A percentile compares a stretch with the other conserved stretches of the same genome.
Evolutionary conservation across 1,140 invertebrate genomes (phyloP).

Genomic region (Drosophila kikkawai): DNA sequence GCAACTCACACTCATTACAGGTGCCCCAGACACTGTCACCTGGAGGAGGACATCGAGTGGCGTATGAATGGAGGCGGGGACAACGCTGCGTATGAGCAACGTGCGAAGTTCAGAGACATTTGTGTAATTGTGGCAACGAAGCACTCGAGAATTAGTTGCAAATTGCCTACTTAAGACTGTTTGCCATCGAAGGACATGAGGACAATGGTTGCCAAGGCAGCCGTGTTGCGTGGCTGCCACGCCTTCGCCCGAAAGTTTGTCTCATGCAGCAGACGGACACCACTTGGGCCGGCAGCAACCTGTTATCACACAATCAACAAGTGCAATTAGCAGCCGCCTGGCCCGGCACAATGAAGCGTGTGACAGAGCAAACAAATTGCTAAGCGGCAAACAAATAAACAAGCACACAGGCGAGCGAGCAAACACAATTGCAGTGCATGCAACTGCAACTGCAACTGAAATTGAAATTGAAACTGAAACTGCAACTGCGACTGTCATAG

Average conservation of each 20-base stretch:
- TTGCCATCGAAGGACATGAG: constrained; percentile 66
- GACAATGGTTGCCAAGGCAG: constrained; percentile 41
- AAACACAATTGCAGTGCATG: constrained; percentile 45
- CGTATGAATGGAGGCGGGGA: constrained; percentile 7
- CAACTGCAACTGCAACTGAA: constrained; percentile 21
- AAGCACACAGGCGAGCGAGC: constrained; percentile 33
- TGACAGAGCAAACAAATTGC: constrained; percentile 82
- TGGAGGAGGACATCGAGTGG: constrained; percentile 48
- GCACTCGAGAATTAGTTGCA: constrained; percentile 81
- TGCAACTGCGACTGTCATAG: constrained; percentile 3
- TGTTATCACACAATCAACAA: constrained; percentile 80
- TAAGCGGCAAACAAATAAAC: constrained; percentile 52
- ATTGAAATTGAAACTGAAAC: constrained; percentile 2
- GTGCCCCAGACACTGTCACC: constrained; percentile 23
- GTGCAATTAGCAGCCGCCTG: constrained; percentile 76
- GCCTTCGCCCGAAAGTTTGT: constrained; percentile 59
- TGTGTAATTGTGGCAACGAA: constrained; percentile 41
- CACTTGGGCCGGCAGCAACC: constrained; percentile 41
- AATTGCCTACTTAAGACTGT: constrained; percentile 82
- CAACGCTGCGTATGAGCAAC: constrained; percentile 75
- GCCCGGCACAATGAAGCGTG: constrained; percentile 68
- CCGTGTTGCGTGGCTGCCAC: constrained; percentile 63
- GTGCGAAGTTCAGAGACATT: constrained; percentile 44
- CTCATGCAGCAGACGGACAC: constrained; percentile 61
- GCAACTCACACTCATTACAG: constrained; percentile 43